phyloP scores from a whole-genome alignment of 2,113 vertebrate genomes.

The Bungarus multicinctus region DNA sequence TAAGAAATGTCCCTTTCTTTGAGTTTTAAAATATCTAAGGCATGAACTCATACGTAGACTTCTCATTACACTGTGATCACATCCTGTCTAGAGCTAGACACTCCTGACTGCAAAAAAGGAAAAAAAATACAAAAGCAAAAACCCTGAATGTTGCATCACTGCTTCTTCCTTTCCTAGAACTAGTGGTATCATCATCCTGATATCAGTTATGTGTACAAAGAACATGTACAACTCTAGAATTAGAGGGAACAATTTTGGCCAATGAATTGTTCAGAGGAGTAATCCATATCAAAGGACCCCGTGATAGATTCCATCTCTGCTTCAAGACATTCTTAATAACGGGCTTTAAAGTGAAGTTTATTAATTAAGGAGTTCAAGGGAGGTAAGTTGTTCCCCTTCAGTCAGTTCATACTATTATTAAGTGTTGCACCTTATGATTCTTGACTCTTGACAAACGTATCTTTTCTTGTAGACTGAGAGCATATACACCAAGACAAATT shows the following conservation, averaged over 20 bases:
- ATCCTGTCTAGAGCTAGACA: background rate
- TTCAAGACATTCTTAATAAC: background rate
- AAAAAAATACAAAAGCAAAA: no score
- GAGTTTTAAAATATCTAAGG: background rate
- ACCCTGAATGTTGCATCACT: background rate
- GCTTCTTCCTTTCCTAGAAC: conserved; percentile 26
- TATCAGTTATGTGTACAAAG: background rate
- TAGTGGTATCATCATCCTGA: background rate
- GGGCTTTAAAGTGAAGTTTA: background rate
- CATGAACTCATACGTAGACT: background rate
- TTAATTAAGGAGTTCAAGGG: background rate
- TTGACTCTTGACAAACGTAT: no score
- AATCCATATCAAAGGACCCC: background rate
- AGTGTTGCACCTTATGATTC: no score
- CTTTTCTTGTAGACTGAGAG: no score
- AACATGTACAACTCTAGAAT: background rate
- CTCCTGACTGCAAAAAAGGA: background rate
- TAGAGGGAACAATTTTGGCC: background rate
- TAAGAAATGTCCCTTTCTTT: background rate
- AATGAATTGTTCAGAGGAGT: background rate
- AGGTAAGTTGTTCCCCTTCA: background rate
- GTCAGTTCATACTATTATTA: background rate
- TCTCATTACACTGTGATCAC: background rate
- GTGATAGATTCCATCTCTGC: background rate
- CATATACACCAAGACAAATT: no score